These are phyloP conservation scores for Diabrotica balteata DNA, from an alignment of 2,888 invertebrate genomes.

Conservation along the genomic window DNA sequence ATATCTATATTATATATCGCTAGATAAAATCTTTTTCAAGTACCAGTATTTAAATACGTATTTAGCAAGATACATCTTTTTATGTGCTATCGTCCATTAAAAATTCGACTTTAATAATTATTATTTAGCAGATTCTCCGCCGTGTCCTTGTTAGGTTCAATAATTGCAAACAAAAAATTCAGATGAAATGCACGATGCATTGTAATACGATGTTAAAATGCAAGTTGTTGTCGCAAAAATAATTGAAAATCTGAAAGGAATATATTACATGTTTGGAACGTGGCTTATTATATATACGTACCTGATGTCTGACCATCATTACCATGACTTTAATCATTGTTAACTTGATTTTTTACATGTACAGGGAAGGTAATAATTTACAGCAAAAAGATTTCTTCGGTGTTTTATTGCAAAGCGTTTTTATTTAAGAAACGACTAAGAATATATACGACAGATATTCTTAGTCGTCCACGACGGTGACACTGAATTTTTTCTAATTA, in stretches of 20 bases:
- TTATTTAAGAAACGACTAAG: too few species aligned
- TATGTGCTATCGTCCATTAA: too few species aligned
- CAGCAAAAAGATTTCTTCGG: too few species aligned
- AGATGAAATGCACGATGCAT: constrained; percentile 10
- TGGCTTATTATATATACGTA: constrained; percentile 32
- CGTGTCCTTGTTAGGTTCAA: constrained; percentile 11
- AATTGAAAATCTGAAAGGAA: constrained; percentile 29
- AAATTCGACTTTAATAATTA: too few species aligned
- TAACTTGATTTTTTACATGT: too few species aligned
- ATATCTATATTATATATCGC: background rate
- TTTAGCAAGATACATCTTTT: background rate
- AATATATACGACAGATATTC: too few species aligned
- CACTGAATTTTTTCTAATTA: too few species aligned
- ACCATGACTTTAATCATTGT: background rate
- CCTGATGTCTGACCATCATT: constrained; percentile 27
- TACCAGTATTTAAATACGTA: background rate
- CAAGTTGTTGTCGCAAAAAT: constrained; percentile 18
- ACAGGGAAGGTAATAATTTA: too few species aligned
- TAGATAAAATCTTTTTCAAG: background rate
- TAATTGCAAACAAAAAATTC: constrained; percentile 22
- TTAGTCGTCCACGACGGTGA: too few species aligned
- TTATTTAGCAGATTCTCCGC: too few species aligned
- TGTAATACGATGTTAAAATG: constrained; percentile 25
- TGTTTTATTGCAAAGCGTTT: too few species aligned
- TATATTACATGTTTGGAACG: constrained; percentile 34